phyloP scores from a whole-genome alignment of 1,140 invertebrate species.

The Sinella curviseta region DNA sequence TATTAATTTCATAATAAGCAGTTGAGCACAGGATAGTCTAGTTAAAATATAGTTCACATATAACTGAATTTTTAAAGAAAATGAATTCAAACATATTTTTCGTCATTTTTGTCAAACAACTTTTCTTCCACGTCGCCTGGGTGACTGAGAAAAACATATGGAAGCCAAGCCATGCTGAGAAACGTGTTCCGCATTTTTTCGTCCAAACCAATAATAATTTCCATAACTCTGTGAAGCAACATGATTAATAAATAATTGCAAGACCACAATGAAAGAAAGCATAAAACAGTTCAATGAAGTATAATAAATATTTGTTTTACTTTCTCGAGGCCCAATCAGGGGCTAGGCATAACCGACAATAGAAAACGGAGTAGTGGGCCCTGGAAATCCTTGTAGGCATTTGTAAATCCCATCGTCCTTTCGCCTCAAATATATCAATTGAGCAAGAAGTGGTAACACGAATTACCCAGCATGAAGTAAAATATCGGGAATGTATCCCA shows the following conservation, averaged over 20 bases:
- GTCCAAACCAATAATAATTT: neutral
- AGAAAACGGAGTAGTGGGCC: neutral
- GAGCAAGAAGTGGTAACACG: neutral
- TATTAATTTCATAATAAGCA: no score
- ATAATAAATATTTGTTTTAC: neutral
- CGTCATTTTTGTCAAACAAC: neutral
- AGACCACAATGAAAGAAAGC: neutral
- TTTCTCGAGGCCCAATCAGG: neutral
- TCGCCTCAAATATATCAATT: neutral
- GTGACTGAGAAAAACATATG: neutral
- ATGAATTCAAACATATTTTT: no score
- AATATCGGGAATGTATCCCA: neutral
- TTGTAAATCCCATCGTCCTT: neutral
- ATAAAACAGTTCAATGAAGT: no score
- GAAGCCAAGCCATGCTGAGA: neutral
- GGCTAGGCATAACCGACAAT: no score
- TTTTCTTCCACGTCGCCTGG: neutral
- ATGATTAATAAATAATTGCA: neutral
- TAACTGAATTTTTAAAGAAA: no score
- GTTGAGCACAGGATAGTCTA: conserved; percentile 32
- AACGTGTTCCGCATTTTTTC: neutral
- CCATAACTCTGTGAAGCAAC: neutral
- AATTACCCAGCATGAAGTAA: neutral
- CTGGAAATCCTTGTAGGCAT: neutral
- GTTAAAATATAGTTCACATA: no score